Base-by-base conservation (phyloP, 2,797 vertebrate species). In the Poeciliopsis presidionis region DNA sequence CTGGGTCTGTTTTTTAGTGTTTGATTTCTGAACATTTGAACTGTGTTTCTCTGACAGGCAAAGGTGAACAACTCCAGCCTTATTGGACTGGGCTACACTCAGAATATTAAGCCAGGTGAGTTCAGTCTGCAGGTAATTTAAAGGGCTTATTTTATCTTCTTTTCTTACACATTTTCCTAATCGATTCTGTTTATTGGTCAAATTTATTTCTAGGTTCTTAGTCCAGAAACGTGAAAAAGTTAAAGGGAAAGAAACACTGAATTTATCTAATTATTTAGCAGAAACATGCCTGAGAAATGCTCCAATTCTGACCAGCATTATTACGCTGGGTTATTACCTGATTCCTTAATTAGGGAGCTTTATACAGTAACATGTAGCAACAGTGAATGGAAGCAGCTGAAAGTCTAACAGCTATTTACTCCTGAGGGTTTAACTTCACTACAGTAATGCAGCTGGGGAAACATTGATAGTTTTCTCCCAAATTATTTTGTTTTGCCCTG, bases 41-140 rank as follows among this genome's bases (percentile, higher is more conserved):
- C 3, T 78, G n/a, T 61, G 16, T 1, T 76, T 90, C 63, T 45
- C 80, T 81, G 84, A 45, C 91, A 99, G 98, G 98, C 97, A 90
- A 99, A 99, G 96, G 98, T 99, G 95, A 99, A 99, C 94, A 99
- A 99, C 91, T 99, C 98, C 86, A 99, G 98, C 89, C 96, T 99
- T 3, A 97, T 99, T 22, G 98, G 98, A 65, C 95, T 99, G 92
- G 98, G 98, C 92, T 99, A 99, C 86, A 98, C 97, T 93, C 98
- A 99, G 93, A 98, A 96, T 83, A 95, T 99, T 91, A 99, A 98
- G 91, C 98, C 97, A 95, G 98, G 98, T 99, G 91, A 90, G 96
- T 86, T 3, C 4, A 22, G 4, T 59, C 9, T 82, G 25, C 28
- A 57, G 36, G 14, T 47, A 0, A 22, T 47, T 47, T 30, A 61